Evolutionary conservation across 2,797 vertebrate species (phyloP).

Genomic region (Urosaurus nigricauda): DNA sequence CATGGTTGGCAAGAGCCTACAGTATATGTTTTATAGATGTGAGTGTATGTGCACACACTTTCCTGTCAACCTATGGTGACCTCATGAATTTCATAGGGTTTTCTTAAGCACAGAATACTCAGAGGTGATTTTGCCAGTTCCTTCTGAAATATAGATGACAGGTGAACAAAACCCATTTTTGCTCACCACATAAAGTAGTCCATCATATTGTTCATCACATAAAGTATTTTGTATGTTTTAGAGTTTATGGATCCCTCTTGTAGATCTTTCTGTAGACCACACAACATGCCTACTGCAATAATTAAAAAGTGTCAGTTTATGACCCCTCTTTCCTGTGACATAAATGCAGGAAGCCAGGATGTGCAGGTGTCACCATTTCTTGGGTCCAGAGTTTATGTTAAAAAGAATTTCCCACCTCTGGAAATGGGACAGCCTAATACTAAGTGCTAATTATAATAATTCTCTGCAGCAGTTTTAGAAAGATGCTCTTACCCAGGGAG

Average conservation of each 20-base stretch:
- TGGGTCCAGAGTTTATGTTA: background rate
- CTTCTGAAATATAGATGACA: background rate
- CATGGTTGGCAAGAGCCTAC: no score
- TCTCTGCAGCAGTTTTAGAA: background rate
- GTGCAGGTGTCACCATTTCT: background rate
- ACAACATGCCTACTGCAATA: background rate
- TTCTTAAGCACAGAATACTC: no score
- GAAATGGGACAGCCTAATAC: background rate
- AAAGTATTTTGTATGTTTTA: background rate
- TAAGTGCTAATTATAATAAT: background rate
- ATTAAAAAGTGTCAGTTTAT: background rate
- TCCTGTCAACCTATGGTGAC: no score
- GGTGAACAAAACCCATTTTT: background rate
- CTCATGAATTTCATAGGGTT: no score
- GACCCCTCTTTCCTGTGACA: background rate
- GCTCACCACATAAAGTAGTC: background rate
- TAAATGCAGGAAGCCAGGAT: background rate
- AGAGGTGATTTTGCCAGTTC: no score
- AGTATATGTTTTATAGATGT: no score
- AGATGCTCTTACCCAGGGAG: no score
- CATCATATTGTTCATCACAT: background rate
- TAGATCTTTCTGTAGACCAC: constrained; percentile 8
- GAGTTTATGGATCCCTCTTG: background rate
- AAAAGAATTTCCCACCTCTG: background rate
- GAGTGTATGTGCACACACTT: no score